phyloP scores from a whole-genome alignment of 2,888 invertebrate species.

The Oscheius sp. region DNA sequence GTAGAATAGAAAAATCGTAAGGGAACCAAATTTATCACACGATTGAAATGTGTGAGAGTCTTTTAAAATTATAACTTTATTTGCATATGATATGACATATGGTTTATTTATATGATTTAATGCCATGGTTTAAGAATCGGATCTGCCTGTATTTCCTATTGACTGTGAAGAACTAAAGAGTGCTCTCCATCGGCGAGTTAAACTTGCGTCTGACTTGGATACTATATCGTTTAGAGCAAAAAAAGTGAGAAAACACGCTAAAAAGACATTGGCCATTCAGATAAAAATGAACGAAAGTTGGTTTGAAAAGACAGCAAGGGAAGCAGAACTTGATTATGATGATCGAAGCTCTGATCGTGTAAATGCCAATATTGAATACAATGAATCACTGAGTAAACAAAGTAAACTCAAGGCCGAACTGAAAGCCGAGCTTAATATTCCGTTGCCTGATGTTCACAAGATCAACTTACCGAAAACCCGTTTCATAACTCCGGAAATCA shows the following conservation, averaged over 20 bases:
- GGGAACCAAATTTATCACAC: too few species aligned
- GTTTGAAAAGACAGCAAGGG: slow-evolving; percentile 86
- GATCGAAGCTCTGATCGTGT: slow-evolving; percentile 74
- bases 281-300: slow-evolving; percentile 80
- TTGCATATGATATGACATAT: too few species aligned
- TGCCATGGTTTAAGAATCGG: slow-evolving; percentile 41
- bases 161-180: slow-evolving; percentile 77
- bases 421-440: not conserved
- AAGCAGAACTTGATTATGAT: slow-evolving; percentile 86
- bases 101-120: too few species aligned
- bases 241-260: slow-evolving; percentile 54
- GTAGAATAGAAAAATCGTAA: too few species aligned
- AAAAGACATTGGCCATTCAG: slow-evolving; percentile 38
- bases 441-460: slow-evolving; percentile 10
- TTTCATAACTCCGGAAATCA: slow-evolving; percentile 52
- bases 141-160: slow-evolving; percentile 85
- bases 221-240: slow-evolving; percentile 80
- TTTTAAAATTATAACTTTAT: too few species aligned
- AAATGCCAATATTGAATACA: slow-evolving; percentile 13
- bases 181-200: slow-evolving; percentile 79
- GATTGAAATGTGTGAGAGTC: too few species aligned
- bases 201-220: slow-evolving; percentile 85
- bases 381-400: slow-evolving; percentile 27
- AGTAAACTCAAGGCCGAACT: slow-evolving; percentile 4
- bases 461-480: slow-evolving; percentile 19